These are phyloP conservation scores for Batillaria attramentaria DNA, from an alignment of 1,140 invertebrate species.

Conservation along the genomic window DNA sequence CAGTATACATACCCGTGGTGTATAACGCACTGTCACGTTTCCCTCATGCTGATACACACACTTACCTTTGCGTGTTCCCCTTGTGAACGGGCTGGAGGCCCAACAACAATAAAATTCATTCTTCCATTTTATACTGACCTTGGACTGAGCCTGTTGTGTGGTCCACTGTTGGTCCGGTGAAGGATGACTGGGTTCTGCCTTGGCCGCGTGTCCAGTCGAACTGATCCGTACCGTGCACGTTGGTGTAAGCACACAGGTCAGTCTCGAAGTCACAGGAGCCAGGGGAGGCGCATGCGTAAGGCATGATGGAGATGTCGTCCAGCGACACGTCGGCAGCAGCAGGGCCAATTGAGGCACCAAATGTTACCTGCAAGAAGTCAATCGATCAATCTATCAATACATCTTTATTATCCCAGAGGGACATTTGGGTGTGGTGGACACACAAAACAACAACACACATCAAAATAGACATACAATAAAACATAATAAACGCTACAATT, in stretches of 20 bases:
- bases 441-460: too few relatives aligned
- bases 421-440: too few relatives aligned
- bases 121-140: conserved; percentile 37
- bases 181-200: conserved; percentile 41
- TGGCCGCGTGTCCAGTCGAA: conserved; percentile 50
- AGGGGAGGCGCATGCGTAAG: conserved; percentile 44
- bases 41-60: too few relatives aligned
- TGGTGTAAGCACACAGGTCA: conserved; percentile 36
- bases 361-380: conserved; percentile 53
- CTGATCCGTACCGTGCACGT: conserved; percentile 31
- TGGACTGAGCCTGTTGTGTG: conserved; percentile 56
- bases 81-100: too few relatives aligned
- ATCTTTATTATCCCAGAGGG: too few relatives aligned
- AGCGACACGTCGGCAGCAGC: conserved; percentile 41
- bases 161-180: conserved; percentile 59
- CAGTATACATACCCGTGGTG: too few relatives aligned
- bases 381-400: too few relatives aligned
- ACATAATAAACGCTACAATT: too few relatives aligned
- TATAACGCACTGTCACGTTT: too few relatives aligned
- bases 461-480: too few relatives aligned
- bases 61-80: background rate
- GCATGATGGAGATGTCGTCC: conserved; percentile 49
- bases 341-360: conserved; percentile 37
- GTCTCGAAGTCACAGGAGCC: conserved; percentile 65
- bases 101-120: background rate